Percentiles rank a stretch among this genome's conserved stretches.
Conservation (phyloP, 2,797 vertebrate genomes). For the Micropoecilia bifurca region DNA sequence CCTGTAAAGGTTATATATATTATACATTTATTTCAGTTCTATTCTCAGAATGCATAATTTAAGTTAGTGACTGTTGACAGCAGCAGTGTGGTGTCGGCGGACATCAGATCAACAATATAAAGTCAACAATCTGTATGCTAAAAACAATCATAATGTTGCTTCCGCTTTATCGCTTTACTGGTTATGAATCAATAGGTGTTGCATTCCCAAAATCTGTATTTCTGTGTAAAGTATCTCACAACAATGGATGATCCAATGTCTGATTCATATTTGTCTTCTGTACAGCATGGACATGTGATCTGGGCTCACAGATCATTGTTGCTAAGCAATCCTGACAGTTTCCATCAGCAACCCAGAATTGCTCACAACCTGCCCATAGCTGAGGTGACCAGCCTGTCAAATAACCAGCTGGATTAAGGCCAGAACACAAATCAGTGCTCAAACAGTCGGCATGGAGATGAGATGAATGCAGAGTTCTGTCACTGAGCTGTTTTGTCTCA, state of each 20-base stretch:
- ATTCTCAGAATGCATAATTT: neutral
- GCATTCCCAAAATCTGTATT: conserved; percentile 32
- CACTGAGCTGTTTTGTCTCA: conserved; percentile 13
- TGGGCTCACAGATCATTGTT: conserved; percentile 64
- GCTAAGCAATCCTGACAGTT: conserved; percentile 74
- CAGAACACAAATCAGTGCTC: conserved; percentile 56
- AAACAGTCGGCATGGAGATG: conserved; percentile 19
- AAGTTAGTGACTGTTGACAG: neutral
- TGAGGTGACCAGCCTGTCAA: conserved; percentile 65
- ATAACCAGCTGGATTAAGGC: conserved; percentile 53
- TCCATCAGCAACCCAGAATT: conserved; percentile 57
- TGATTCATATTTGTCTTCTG: conserved; percentile 3
- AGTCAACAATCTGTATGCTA: conserved; percentile 10
- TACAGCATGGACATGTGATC: conserved; percentile 28
- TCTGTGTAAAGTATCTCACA: conserved; percentile 1
- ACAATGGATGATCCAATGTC: conserved; percentile 1
- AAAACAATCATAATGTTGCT: conserved; percentile 27
- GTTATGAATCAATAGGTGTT: conserved; percentile 36
- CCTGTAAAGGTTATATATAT: neutral
- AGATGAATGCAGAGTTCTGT: conserved; percentile 18
- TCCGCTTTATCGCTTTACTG: conserved; percentile 20
- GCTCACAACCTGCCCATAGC: conserved; percentile 55
- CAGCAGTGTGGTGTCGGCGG: neutral
- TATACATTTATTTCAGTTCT: neutral
- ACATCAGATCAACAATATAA: conserved; percentile 1